Evolutionary conservation across 2,113 vertebrate genomes (phyloP), one percentile per base, ranked within the genome.

Genomic region (Sturnira hondurensis): DNA sequence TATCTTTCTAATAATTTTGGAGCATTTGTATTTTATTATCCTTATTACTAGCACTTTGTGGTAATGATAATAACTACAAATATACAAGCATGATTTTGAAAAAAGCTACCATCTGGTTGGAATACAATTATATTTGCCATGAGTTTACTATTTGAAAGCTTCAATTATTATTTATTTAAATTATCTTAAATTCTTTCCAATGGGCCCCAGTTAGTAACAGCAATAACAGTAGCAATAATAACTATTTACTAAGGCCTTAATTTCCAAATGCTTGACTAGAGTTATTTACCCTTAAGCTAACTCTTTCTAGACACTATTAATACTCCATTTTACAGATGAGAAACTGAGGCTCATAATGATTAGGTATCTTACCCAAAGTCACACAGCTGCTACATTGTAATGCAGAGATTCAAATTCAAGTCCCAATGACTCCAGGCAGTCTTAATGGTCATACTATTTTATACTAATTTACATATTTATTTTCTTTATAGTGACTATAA

Each of bases 161-260:
- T 96, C 54, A 45, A 36, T 71, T 78, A 76, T 84, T 94, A 50
- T 84, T 95, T 89, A 28, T 84, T 89, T 74, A 81, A 76, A 63
- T 94, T 58, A 17, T 86, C 88, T 96, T 86, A 95, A 89, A 50
- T 93, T 6, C 31, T 52, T 96, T 92, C 70, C 24, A 94, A 54
- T 50, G 4, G 15, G 4, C 85, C 65, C 36, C 3, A 41, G 15
- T 77, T 67, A 89, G 38, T 71, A 86, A n/a, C 19, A 92, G 4
- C 36, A 89, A 36, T 31, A 38, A 71, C 26, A 73, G 81, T 38
- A 80, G 13, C 70, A 73, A 26, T 45, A 82, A 47, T 31, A 82
- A 50, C 70, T 90, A 47, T 26, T 74, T 65, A 43, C n/a, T 24
- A 65, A 96, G 45, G 19, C 47, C 4, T 38, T 67, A 63, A 12